Evolutionary conservation across 2,113 vertebrate genomes (phyloP).

Genomic region (Cisticola juncidis): DNA sequence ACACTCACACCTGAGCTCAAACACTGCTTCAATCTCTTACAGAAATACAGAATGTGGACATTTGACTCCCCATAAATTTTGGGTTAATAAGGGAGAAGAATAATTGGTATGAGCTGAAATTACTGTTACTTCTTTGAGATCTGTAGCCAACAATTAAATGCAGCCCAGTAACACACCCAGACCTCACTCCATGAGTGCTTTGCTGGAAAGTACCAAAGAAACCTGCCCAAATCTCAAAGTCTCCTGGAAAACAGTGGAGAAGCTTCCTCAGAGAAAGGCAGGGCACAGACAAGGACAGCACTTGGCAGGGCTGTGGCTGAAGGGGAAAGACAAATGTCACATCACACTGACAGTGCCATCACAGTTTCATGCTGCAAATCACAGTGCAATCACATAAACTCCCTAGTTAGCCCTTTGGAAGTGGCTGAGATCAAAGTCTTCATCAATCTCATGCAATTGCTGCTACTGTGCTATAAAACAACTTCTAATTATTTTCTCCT

Average conservation of each 20-base stretch:
- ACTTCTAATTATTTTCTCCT: neutral
- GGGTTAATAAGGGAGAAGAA: neutral
- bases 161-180: neutral
- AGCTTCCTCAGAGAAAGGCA: neutral
- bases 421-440: neutral
- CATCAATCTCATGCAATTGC: neutral
- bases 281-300: neutral
- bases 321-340: neutral
- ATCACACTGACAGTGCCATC: too few relatives aligned
- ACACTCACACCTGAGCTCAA: neutral
- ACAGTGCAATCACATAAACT: neutral
- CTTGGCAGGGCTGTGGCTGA: neutral
- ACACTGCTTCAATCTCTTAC: neutral
- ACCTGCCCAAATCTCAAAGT: neutral
- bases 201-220: neutral
- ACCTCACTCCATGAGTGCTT: accelerated
- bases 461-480: neutral
- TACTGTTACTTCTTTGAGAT: neutral
- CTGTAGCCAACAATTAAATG: neutral
- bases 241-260: neutral
- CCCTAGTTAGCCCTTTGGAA: neutral
- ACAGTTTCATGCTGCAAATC: neutral
- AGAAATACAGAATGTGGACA: neutral
- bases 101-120: neutral
- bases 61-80: neutral